Conservation (phyloP, 2,888 invertebrate genomes). For the Craniophora ligustri region DNA sequence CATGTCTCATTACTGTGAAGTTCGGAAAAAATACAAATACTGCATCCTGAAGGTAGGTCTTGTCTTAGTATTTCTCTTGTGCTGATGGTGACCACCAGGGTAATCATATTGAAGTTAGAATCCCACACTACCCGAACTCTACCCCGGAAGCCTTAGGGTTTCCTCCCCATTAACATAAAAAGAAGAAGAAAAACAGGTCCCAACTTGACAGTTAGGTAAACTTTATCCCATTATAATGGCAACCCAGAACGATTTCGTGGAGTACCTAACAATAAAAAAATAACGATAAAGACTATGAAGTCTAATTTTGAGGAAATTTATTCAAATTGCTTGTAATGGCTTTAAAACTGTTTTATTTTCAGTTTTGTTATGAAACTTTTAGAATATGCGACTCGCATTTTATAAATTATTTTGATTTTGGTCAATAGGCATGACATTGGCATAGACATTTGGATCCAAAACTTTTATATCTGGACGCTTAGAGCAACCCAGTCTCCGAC, state of each 20-base stretch:
- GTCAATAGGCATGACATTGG: too few relatives aligned
- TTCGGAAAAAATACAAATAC: background rate
- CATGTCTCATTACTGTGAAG: background rate
- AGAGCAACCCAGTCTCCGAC: too few relatives aligned
- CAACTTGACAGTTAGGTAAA: slow-evolving; percentile 35
- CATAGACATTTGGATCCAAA: too few relatives aligned
- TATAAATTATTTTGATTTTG: background rate
- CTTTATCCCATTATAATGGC: slow-evolving; percentile 31
- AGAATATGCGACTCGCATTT: slow-evolving; percentile 1
- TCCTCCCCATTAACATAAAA: too few relatives aligned
- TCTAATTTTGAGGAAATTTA: slow-evolving; percentile 48
- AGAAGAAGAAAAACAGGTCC: slow-evolving; percentile 16
- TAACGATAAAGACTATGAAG: slow-evolving; percentile 45
- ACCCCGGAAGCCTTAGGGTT: too few relatives aligned
- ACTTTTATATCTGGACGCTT: too few relatives aligned
- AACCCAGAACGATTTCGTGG: slow-evolving; percentile 36
- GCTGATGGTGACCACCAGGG: too few relatives aligned
- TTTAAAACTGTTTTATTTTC: slow-evolving; percentile 41
- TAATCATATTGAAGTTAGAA: too few relatives aligned
- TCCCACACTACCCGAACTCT: too few relatives aligned
- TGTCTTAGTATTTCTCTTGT: too few relatives aligned
- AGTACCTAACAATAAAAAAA: slow-evolving; percentile 49
- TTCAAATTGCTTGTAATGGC: slow-evolving; percentile 36
- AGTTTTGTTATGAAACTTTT: slow-evolving; percentile 12
- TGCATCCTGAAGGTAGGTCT: slow-evolving; percentile 32